A percentile compares a stretch with the other conserved stretches of the same genome.
Conservation (phyloP, 2,113 vertebrate genomes). For the Boulengeromyrus knoepffleri region DNA sequence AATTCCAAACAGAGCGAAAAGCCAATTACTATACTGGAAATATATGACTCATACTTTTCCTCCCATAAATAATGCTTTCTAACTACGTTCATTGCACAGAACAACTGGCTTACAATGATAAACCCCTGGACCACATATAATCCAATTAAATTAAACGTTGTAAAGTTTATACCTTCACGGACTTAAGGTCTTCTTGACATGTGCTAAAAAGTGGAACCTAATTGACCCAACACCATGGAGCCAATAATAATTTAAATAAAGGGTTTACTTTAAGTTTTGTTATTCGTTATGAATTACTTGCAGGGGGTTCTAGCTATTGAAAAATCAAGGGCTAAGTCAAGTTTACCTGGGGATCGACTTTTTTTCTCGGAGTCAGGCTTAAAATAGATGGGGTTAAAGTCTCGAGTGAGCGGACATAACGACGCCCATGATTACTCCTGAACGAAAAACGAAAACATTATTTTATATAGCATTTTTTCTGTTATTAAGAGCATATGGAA, state of each 20-base stretch:
- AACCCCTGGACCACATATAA: neutral
- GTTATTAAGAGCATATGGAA: neutral
- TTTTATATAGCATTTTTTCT: neutral
- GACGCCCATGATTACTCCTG: too few relatives aligned
- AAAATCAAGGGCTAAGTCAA: too few relatives aligned
- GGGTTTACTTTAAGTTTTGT: neutral
- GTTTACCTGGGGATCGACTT: too few relatives aligned
- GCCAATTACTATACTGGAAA: neutral
- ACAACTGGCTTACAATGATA: neutral
- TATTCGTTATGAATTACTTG: neutral
- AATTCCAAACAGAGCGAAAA: slow-evolving; percentile 2
- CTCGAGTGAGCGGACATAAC: too few relatives aligned
- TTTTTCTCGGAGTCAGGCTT: neutral
- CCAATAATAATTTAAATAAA: neutral
- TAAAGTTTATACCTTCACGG: neutral
- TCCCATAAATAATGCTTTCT: neutral
- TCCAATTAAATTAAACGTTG: neutral
- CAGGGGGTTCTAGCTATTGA: too few relatives aligned
- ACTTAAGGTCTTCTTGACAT: neutral
- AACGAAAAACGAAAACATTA: neutral
- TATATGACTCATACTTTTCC: neutral
- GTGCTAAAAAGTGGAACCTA: neutral
- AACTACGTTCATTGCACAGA: neutral
- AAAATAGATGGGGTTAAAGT: too few relatives aligned
- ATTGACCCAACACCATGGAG: neutral